Evolutionary conservation across 2,113 vertebrate genomes (phyloP).

Genomic region (Martes martes): DNA sequence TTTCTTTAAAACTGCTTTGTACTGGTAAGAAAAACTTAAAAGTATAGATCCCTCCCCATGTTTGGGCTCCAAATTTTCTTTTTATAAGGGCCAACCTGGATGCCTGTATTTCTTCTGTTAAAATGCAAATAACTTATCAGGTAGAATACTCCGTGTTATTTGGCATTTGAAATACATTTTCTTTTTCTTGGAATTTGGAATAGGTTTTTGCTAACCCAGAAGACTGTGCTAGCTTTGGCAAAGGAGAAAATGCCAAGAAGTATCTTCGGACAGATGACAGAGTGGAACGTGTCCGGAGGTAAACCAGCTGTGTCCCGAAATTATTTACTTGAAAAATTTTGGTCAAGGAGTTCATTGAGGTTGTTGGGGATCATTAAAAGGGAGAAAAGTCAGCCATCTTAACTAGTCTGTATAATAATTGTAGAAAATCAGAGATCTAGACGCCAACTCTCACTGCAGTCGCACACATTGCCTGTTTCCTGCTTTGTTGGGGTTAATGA

Average conservation of each 20-base stretch:
- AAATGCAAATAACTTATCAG: background rate
- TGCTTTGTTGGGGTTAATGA: background rate
- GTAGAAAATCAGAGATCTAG: background rate
- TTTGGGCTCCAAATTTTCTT: background rate
- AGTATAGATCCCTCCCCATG: background rate
- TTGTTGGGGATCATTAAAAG: background rate
- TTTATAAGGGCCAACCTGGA: background rate
- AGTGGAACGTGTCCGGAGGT: conserved; percentile 90
- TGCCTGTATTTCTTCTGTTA: background rate
- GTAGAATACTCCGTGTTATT: background rate
- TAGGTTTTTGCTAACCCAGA: conserved; percentile 89
- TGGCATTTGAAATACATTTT: conserved; percentile 72
- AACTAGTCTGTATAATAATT: background rate
- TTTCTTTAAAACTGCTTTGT: background rate
- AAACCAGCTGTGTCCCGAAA: background rate
- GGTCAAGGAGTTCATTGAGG: background rate
- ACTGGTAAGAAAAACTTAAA: background rate
- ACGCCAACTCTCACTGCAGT: background rate
- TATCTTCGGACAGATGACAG: conserved; percentile 82
- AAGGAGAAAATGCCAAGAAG: conserved; percentile 82
- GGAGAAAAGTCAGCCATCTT: background rate
- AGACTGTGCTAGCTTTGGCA: conserved; percentile 74
- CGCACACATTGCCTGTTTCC: background rate
- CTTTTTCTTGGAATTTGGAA: conserved; percentile 19
- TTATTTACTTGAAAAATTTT: background rate